phyloP scores from a whole-genome alignment of 1,140 invertebrate genomes.

The Eumeta japonica region DNA sequence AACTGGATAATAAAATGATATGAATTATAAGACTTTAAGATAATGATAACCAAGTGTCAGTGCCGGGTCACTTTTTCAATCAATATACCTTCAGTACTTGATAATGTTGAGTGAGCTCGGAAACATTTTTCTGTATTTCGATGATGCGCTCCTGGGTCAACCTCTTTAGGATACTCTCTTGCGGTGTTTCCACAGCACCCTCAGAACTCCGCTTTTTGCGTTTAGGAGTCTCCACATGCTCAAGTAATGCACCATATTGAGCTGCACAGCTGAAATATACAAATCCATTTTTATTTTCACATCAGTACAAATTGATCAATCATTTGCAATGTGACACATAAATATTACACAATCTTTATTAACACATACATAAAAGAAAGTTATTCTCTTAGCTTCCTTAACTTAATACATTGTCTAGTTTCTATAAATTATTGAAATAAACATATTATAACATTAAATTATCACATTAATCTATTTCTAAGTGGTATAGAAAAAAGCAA shows the following conservation, averaged over 20 bases:
- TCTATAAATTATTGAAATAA: too few relatives aligned
- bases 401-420: too few relatives aligned
- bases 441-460: too few relatives aligned
- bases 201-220: conserved; percentile 77
- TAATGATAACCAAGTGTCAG: not conserved
- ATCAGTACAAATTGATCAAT: too few relatives aligned
- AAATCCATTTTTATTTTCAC: conserved; percentile 28
- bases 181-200: conserved; percentile 69
- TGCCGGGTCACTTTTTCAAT: not conserved
- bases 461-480: too few relatives aligned
- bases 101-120: conserved; percentile 70
- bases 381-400: too few relatives aligned
- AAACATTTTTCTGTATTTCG: conserved; percentile 72
- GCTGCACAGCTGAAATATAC: conserved; percentile 70
- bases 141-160: conserved; percentile 76
- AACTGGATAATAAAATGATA: not conserved
- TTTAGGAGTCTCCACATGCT: conserved; percentile 83
- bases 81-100: conserved; percentile 63
- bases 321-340: too few relatives aligned
- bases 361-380: too few relatives aligned
- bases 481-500: too few relatives aligned
- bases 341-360: too few relatives aligned
- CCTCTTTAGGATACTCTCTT: conserved; percentile 76
- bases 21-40: too few relatives aligned
- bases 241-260: conserved; percentile 82